phyloP scores from a whole-genome alignment of 2,797 vertebrate genomes.

The Mormyrops attenuatus region DNA sequence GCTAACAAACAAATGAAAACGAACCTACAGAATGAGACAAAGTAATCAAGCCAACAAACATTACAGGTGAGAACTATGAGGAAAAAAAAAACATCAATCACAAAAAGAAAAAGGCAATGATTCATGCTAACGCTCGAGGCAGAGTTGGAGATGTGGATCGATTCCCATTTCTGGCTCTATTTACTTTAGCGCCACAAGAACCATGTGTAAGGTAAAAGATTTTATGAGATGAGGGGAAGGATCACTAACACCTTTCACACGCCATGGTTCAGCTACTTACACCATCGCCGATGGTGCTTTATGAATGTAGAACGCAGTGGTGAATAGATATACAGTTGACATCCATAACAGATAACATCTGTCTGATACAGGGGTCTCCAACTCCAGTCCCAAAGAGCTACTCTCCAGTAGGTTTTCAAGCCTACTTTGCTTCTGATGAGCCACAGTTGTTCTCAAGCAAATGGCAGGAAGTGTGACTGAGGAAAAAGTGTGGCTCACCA shows the following conservation, averaged over 20 bases:
- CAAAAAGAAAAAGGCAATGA: background rate
- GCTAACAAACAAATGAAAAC: background rate
- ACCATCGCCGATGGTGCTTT: background rate
- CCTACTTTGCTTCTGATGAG: background rate
- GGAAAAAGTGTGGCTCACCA: background rate
- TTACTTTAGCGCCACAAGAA: background rate
- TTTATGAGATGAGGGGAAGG: background rate
- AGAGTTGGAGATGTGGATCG: background rate
- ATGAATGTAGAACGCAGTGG: background rate
- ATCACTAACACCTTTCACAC: background rate
- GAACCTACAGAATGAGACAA: background rate
- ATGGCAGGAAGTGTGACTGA: background rate
- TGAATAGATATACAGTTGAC: background rate
- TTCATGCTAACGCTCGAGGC: constrained; percentile 26
- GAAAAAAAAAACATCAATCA: background rate
- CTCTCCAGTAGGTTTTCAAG: background rate
- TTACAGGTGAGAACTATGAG: background rate
- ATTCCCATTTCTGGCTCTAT: background rate
- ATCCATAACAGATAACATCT: background rate
- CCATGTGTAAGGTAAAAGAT: background rate
- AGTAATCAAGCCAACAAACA: background rate
- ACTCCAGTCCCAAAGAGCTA: background rate
- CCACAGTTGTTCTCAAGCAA: background rate
- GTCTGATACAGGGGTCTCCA: background rate
- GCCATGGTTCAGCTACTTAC: background rate